Conservation (phyloP, 2,797 vertebrate species). For the Peromyscus melanophrys region DNA sequence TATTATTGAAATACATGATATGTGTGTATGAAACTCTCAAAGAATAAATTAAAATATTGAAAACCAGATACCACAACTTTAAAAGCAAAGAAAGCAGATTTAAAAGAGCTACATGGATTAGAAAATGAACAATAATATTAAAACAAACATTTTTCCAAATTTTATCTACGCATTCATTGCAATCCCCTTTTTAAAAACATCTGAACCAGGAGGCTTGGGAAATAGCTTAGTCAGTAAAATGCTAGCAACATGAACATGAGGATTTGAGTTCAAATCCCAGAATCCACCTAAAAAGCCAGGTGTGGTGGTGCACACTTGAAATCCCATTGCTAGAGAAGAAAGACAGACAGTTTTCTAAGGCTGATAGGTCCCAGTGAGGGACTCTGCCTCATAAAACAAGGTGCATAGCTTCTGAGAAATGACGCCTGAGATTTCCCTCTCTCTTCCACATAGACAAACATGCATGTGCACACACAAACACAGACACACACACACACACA, state of each 20-base stretch:
- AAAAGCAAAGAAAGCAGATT: not conserved
- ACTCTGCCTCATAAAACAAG: too few species aligned
- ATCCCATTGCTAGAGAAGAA: too few species aligned
- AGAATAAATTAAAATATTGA: not conserved
- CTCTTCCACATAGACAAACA: too few species aligned
- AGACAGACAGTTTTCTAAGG: too few species aligned
- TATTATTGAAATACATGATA: not conserved
- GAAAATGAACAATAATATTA: not conserved
- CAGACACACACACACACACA: too few species aligned
- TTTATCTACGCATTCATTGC: not conserved
- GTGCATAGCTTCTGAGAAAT: not conserved
- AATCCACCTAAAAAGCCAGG: not conserved
- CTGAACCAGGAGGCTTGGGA: not conserved
- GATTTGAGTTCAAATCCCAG: not conserved
- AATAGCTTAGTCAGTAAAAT: not conserved
- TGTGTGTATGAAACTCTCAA: not conserved
- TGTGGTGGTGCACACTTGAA: not conserved
- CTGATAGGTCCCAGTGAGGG: too few species aligned
- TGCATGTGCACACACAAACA: too few species aligned
- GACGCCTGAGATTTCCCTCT: not conserved
- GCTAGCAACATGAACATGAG: not conserved
- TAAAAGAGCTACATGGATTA: not conserved
- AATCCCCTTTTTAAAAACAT: not conserved
- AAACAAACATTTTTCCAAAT: not conserved
- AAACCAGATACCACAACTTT: not conserved